Evolutionary conservation across 2,888 invertebrate species (phyloP).

Genomic region (Erynnis tages): DNA sequence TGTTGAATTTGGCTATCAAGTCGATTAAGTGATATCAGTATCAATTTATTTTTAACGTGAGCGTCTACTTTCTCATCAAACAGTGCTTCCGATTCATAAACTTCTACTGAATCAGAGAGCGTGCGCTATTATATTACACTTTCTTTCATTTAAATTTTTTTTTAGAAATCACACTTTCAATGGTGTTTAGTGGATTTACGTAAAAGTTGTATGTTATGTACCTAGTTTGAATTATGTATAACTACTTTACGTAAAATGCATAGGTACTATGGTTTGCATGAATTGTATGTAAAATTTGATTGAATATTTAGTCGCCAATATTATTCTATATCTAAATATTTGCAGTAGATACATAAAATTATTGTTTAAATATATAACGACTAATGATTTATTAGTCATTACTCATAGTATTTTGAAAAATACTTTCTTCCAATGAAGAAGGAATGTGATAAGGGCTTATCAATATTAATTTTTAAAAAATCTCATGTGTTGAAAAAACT

Average conservation of each 20-base stretch:
- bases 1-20: too few relatives aligned
- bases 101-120: conserved; percentile 43
- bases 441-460: too few relatives aligned
- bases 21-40: too few relatives aligned
- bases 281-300: background rate
- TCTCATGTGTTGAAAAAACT: too few relatives aligned
- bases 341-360: too few relatives aligned
- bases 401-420: too few relatives aligned
- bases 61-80: conserved; percentile 43
- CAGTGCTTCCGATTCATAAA: conserved; percentile 52
- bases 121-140: conserved; percentile 41
- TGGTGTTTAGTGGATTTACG: conserved; percentile 38
- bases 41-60: conserved; percentile 12
- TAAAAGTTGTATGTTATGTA: conserved; percentile 13
- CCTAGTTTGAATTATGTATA: conserved; percentile 1
- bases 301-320: too few relatives aligned
- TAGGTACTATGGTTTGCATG: background rate
- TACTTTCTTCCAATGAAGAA: too few relatives aligned
- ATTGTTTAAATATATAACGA: too few relatives aligned
- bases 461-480: too few relatives aligned
- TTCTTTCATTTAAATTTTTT: conserved; percentile 38
- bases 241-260: background rate
- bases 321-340: too few relatives aligned
- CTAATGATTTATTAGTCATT: too few relatives aligned
- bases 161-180: conserved; percentile 45